A percentile compares a stretch with the other conserved stretches of the same genome.
Conservation (phyloP, 53 echinoderm and acorn worm species). For the Henricia sp. region DNA sequence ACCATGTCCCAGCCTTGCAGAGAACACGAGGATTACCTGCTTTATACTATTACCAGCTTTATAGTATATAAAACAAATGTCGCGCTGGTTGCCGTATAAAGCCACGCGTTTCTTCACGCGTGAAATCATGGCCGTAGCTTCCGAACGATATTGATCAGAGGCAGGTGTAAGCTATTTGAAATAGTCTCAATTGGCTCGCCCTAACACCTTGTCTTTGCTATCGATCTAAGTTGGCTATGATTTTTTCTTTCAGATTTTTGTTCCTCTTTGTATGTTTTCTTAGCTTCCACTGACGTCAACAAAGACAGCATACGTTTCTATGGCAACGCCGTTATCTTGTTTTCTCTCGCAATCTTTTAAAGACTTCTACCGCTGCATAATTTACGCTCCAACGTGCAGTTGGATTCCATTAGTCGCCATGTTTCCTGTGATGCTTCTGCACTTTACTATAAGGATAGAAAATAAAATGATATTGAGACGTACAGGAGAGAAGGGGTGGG, state of each 20-base stretch:
- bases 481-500: no score
- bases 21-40: background rate
- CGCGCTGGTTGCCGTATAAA: background rate
- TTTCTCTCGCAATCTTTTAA: no score
- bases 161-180: background rate
- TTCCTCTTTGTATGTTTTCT: background rate
- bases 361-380: no score
- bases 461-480: no score
- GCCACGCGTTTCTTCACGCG: background rate
- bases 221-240: background rate
- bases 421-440: no score
- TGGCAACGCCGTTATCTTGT: no score
- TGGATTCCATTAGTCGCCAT: no score
- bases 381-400: no score
- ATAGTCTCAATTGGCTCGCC: background rate
- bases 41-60: no score
- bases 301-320: background rate
- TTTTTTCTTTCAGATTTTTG: background rate
- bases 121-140: background rate
- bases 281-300: conserved; percentile 30
- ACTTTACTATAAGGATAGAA: no score
- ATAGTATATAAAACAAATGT: no score
- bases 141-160: background rate
- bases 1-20: no score
- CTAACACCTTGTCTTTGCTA: conserved; percentile 7